Percentiles rank a stretch among this genome's conserved stretches.
Conservation (phyloP, 1,140 invertebrate genomes). For the Drosophila azteca region DNA sequence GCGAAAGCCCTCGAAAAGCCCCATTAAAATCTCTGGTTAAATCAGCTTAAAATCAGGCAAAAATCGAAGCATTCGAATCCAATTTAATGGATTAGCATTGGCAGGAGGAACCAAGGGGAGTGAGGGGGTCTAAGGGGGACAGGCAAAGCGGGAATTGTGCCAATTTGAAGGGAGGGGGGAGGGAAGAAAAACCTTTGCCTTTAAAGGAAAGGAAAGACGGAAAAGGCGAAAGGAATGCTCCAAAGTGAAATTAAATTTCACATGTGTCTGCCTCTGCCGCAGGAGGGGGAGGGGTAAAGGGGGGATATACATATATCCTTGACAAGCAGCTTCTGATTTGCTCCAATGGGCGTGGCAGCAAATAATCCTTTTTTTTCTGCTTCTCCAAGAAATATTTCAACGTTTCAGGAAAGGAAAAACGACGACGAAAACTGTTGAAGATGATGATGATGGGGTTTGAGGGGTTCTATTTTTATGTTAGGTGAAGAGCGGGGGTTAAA, state of each 20-base stretch:
- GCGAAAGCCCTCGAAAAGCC: constrained; percentile 9
- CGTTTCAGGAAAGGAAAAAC: constrained; percentile 11
- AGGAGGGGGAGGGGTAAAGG: neutral
- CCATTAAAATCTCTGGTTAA: constrained; percentile 57
- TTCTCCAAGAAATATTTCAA: constrained; percentile 27
- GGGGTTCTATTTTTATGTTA: too few relatives aligned
- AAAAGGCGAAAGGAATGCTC: constrained; percentile 51
- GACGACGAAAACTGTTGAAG: constrained; percentile 24
- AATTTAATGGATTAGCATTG: constrained; percentile 77
- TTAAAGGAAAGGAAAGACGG: constrained; percentile 31
- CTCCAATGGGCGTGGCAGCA: constrained; percentile 67
- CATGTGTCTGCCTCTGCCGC: constrained; percentile 13
- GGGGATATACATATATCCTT: neutral
- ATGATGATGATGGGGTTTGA: constrained; percentile 25
- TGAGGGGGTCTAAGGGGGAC: constrained; percentile 8
- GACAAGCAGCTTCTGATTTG: constrained; percentile 61
- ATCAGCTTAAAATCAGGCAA: constrained; percentile 72
- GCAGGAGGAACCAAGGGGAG: too few relatives aligned
- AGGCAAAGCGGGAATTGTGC: constrained; percentile 77
- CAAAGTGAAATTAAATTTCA: constrained; percentile 77
- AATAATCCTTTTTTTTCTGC: constrained; percentile 67
- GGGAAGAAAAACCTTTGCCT: constrained; percentile 37
- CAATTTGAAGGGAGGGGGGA: constrained; percentile 53
- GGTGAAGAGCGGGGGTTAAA: too few relatives aligned
- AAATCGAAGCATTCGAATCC: constrained; percentile 64